Evolutionary conservation across 2,888 invertebrate genomes (phyloP), one percentile per base, ranked within the genome.

Genomic region (Andrena dorsata): DNA sequence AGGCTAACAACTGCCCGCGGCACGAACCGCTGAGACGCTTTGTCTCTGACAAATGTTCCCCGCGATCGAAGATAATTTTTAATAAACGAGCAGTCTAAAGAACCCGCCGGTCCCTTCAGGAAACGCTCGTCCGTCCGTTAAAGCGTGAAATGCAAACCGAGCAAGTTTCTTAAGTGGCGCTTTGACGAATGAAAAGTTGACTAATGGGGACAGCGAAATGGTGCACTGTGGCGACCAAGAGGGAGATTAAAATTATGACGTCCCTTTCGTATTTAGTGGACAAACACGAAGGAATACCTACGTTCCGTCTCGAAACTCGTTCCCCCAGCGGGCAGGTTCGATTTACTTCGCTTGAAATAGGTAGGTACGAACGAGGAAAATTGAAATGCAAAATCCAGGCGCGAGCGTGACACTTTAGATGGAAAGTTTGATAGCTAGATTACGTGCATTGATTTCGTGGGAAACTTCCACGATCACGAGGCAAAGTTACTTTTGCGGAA

Each of bases 361-460:
- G 41, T 7, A 41, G 41, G 41, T 16, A 20, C 26, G 47, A 10
- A 3, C 13, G 47, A 23, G 30, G 56, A 51, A 68, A 68, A 78
- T 78, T 63, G 47, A 75, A 75, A 75, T 63, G 68, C 53, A 63
- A 75, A 78, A 68, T 78, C n/a, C 23, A 51, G 35, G 53, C 63
- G 61, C 26, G 68, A 66, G 51, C 26, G 30, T 32, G 41, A 41
- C 61, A 8, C 47, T 66, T 56, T 26, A 47, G 23, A 75, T 35
- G 47, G 51, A 63, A 63, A 61, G 16, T 68, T 51, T 32, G 66
- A 76, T 68, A 47, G 23, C 26, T 2, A 8, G 23, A 68, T 63
- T 63, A 75, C 51, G 49, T 30, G 35, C 53, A 76, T 63, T 20
- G 75, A 32, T 61, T 56, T 51, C 53, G n/a, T 23, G 64, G 30